These are phyloP conservation scores for Noctua fimbriata DNA, from an alignment of 2,888 invertebrate genomes.

Conservation along the genomic window DNA sequence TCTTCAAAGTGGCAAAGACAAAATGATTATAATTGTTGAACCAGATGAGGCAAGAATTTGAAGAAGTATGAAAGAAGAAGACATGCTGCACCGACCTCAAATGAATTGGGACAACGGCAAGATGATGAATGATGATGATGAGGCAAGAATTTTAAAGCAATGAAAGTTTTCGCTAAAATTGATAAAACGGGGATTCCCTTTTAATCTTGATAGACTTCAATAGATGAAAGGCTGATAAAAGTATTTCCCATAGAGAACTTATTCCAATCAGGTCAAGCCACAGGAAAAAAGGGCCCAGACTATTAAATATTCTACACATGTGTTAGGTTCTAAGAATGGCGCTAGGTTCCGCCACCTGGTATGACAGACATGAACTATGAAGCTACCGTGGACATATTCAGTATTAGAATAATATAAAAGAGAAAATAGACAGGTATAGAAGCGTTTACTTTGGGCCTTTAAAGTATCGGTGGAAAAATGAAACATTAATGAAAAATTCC, in stretches of 20 bases:
- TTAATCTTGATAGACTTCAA: not conserved
- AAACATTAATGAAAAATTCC: rapidly evolving
- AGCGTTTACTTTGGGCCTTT: not conserved
- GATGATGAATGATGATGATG: no score
- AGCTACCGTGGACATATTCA: slow-evolving; percentile 3
- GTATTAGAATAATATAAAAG: not conserved
- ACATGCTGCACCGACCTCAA: no score
- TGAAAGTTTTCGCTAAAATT: not conserved
- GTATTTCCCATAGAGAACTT: slow-evolving; percentile 6
- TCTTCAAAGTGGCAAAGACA: not conserved
- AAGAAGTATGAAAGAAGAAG: not conserved
- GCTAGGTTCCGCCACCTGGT: slow-evolving; percentile 48
- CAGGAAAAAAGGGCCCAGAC: slow-evolving; percentile 35
- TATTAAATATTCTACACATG: slow-evolving; percentile 60
- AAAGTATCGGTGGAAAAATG: not conserved
- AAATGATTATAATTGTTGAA: not conserved
- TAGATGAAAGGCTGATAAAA: not conserved
- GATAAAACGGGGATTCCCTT: not conserved
- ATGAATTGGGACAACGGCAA: no score
- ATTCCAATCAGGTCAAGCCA: slow-evolving; percentile 18
- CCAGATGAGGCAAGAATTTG: no score
- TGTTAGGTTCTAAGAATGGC: slow-evolving; percentile 61
- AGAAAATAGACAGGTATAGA: not conserved
- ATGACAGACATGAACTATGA: slow-evolving; percentile 33
- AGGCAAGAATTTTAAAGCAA: not conserved